These are phyloP conservation scores for Limnephilus lunatus DNA, from an alignment of 2,888 invertebrate species.

Conservation along the genomic window DNA sequence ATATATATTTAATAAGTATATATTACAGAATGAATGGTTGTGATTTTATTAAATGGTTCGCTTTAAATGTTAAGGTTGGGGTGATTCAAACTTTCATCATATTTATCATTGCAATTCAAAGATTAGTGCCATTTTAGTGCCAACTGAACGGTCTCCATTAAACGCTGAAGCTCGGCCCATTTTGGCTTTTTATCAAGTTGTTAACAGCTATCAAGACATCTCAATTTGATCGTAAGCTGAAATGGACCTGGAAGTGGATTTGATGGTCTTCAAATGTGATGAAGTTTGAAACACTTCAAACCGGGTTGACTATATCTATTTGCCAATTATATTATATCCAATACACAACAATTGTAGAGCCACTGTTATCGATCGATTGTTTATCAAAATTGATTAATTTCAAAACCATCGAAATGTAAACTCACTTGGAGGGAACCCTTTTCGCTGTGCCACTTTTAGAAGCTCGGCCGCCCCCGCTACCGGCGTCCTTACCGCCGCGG, in stretches of 20 bases:
- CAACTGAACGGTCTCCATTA: not conserved
- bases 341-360: not conserved
- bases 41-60: not conserved
- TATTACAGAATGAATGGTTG: not conserved
- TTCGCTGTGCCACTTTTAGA: conserved; percentile 49
- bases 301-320: not conserved
- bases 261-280: not conserved
- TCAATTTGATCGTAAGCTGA: too few relatives aligned
- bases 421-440: not conserved
- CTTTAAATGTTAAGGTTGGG: not conserved
- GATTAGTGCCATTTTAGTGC: not conserved
- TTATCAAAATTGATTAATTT: not conserved
- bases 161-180: not conserved
- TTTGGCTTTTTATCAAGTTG: not conserved
- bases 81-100: not conserved
- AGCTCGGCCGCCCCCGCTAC: conserved; percentile 71
- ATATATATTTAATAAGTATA: not conserved
- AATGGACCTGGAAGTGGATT: not conserved
- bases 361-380: not conserved
- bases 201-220: too few relatives aligned
- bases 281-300: not conserved
- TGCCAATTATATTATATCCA: not conserved
- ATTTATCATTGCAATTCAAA: not conserved
- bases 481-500: conserved; percentile 69
- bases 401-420: not conserved